phyloP scores from a whole-genome alignment of 2,888 invertebrate genomes.

The Tachina fera region DNA sequence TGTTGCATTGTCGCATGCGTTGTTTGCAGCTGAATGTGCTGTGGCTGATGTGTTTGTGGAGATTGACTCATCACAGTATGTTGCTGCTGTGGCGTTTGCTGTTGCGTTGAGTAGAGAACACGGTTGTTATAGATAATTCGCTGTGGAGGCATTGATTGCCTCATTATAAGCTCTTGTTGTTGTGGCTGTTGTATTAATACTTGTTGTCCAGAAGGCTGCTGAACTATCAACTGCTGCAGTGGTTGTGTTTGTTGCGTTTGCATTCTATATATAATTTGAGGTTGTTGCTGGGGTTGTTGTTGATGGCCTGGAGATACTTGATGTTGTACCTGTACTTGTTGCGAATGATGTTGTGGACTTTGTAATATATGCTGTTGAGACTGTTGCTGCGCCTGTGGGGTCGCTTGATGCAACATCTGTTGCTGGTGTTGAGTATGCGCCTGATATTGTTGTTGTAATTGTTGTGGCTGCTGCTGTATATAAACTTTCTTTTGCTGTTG shows the following conservation, averaged over 20 bases:
- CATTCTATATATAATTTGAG: slow-evolving; percentile 78
- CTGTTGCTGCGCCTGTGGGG: slow-evolving; percentile 74
- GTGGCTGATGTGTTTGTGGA: slow-evolving; percentile 75
- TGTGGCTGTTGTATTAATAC: slow-evolving; percentile 81
- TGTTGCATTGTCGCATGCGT: slow-evolving; percentile 73
- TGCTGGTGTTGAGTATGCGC: slow-evolving; percentile 71
- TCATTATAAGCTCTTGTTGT: slow-evolving; percentile 81
- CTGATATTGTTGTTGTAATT: slow-evolving; percentile 72
- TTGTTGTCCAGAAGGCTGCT: slow-evolving; percentile 79
- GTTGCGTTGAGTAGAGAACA: slow-evolving; percentile 75
- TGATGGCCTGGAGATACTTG: slow-evolving; percentile 67
- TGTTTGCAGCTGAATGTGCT: slow-evolving; percentile 74
- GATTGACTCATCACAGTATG: slow-evolving; percentile 71
- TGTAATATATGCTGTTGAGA: slow-evolving; percentile 75
- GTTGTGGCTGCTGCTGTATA: slow-evolving; percentile 75
- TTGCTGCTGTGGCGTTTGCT: slow-evolving; percentile 69
- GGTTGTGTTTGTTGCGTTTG: slow-evolving; percentile 73
- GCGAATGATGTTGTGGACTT: slow-evolving; percentile 76
- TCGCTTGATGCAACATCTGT: slow-evolving; percentile 69
- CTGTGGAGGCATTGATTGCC: slow-evolving; percentile 79
- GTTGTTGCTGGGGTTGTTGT: slow-evolving; percentile 76
- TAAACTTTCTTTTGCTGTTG: slow-evolving; percentile 74
- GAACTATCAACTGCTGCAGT: slow-evolving; percentile 76
- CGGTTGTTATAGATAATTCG: slow-evolving; percentile 80
- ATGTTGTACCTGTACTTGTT: slow-evolving; percentile 74